These are phyloP conservation scores for Morone chrysops DNA, from an alignment of 2,113 vertebrate genomes.

Conservation along the genomic window DNA sequence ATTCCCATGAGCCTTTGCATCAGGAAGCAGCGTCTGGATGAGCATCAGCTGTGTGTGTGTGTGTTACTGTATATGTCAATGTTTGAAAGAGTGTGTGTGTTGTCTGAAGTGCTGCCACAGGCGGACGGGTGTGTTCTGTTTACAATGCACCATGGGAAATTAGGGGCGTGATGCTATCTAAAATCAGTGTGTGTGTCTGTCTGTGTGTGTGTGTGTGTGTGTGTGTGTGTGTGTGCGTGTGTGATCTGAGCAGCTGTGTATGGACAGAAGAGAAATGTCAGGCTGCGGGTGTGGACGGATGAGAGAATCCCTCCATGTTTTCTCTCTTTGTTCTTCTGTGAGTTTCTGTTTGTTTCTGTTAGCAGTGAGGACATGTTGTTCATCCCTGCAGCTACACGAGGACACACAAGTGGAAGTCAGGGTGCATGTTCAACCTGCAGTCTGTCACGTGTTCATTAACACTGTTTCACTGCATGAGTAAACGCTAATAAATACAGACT, in stretches of 20 bases:
- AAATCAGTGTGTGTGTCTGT: constrained; percentile 18
- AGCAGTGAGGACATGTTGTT: no score
- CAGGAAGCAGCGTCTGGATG: constrained; percentile 58
- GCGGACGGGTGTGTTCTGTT: constrained; percentile 75
- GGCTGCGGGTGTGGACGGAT: constrained; percentile 51
- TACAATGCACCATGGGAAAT: constrained; percentile 76
- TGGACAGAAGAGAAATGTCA: constrained; percentile 52
- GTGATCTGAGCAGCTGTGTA: constrained; percentile 42
- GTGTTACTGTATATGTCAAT: constrained; percentile 20
- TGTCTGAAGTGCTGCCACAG: constrained; percentile 69
- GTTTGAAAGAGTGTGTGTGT: constrained; percentile 44
- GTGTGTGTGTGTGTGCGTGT: constrained; percentile 35
- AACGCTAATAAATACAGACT: no score
- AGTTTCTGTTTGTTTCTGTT: no score
- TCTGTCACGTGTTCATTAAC: no score
- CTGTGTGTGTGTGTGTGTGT: constrained; percentile 29
- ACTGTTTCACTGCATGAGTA: no score
- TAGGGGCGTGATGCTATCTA: constrained; percentile 63
- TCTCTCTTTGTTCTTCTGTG: constrained; percentile 37
- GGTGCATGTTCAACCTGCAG: no score
- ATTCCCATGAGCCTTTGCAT: constrained; percentile 55
- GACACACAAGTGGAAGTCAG: no score
- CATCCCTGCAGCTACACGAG: no score
- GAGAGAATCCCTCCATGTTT: constrained; percentile 48
- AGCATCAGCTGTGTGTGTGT: constrained; percentile 57